Conservation (phyloP, 2,797 vertebrate genomes). For the Anguilla anguilla region DNA sequence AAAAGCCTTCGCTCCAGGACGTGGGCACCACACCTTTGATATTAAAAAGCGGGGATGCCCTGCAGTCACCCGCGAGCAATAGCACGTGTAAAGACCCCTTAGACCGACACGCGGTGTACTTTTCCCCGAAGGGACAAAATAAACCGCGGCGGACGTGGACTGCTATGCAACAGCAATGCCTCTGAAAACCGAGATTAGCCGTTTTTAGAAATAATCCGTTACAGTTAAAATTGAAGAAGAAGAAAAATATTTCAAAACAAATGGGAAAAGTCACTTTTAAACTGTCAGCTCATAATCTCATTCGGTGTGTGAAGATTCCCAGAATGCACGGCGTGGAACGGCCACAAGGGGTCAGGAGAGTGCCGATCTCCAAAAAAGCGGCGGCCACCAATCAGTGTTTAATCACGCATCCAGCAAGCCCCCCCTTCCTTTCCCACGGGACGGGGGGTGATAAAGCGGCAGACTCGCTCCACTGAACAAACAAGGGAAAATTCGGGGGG, state of each 20-base stretch:
- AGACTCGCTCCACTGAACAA: background rate
- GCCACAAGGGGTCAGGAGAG: background rate
- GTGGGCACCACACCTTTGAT: background rate
- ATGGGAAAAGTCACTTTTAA: background rate
- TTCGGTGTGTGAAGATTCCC: background rate
- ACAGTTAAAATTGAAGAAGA: too few species aligned
- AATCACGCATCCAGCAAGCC: background rate
- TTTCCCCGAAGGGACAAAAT: background rate
- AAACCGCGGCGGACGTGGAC: background rate
- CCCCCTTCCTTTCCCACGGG: background rate
- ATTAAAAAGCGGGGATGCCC: too few species aligned
- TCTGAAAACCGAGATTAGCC: background rate
- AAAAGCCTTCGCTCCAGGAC: background rate
- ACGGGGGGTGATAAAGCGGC: background rate
- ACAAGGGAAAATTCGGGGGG: background rate
- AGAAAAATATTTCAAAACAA: background rate
- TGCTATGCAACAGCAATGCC: background rate
- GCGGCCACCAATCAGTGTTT: background rate
- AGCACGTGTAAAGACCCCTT: background rate
- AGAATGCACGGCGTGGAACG: too few species aligned
- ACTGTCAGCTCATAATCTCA: background rate
- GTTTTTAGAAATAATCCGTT: background rate
- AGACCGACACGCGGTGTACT: background rate
- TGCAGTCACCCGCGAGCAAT: background rate
- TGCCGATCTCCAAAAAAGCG: background rate